These are phyloP conservation scores for Chelon auratus DNA, from an alignment of 2,797 vertebrate species.

Conservation along the genomic window DNA sequence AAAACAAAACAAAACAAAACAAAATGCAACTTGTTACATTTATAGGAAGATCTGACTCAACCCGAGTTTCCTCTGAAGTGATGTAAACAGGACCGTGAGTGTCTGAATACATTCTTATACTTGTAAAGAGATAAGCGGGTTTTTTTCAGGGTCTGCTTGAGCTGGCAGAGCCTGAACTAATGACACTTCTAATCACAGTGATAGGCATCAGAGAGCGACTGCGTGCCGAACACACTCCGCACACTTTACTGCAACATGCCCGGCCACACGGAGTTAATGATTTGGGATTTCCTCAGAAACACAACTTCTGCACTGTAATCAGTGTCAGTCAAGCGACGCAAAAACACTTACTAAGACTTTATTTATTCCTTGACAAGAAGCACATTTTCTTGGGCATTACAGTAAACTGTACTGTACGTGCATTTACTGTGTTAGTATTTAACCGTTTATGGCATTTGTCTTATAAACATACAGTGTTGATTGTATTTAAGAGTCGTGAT, in stretches of 20 bases:
- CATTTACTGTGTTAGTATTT: not conserved
- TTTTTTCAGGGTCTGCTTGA: conserved; percentile 72
- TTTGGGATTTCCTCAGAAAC: conserved; percentile 62
- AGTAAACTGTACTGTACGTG: not conserved
- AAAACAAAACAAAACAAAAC: not conserved
- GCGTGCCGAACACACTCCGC: conserved; percentile 72
- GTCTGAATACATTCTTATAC: conserved; percentile 16
- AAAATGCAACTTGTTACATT: no score
- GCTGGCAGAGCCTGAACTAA: conserved; percentile 77
- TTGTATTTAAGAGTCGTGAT: not conserved
- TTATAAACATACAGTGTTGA: not conserved
- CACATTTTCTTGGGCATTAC: no score
- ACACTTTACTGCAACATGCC: conserved; percentile 63
- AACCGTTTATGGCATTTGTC: not conserved
- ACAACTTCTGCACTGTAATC: conserved; percentile 22
- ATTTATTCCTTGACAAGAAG: no score
- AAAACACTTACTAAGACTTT: conserved; percentile 12
- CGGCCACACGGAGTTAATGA: conserved; percentile 58
- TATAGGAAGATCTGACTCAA: no score
- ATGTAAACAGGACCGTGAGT: conserved; percentile 3
- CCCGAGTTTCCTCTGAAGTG: not conserved
- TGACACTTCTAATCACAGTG: conserved; percentile 76
- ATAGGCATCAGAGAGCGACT: conserved; percentile 77
- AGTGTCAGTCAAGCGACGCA: conserved; percentile 10
- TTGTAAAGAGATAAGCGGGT: conserved; percentile 64